phyloP scores from a whole-genome alignment of 1,140 invertebrate genomes.

The Condylostylus longicornis region DNA sequence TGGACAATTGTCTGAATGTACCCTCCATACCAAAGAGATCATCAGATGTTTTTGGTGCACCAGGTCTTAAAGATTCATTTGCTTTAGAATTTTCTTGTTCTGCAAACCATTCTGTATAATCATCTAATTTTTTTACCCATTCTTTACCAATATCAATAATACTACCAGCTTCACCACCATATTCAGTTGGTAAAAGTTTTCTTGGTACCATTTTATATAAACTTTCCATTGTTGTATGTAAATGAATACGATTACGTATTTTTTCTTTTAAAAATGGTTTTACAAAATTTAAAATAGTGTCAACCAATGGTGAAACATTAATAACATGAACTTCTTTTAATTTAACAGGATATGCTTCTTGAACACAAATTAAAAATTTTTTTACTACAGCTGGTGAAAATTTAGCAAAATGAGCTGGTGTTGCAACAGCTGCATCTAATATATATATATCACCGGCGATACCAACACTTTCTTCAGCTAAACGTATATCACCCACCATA shows the following conservation, averaged over 20 bases:
- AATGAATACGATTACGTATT: slow-evolving; percentile 62
- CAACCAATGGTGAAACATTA: slow-evolving; percentile 66
- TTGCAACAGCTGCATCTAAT: slow-evolving; percentile 56
- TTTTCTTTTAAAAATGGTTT: slow-evolving; percentile 76
- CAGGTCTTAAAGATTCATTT: slow-evolving; percentile 57
- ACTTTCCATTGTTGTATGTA: slow-evolving; percentile 55
- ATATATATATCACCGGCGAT: slow-evolving; percentile 71
- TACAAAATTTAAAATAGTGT: slow-evolving; percentile 66
- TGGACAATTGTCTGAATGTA: slow-evolving; percentile 59
- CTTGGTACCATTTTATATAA: slow-evolving; percentile 61
- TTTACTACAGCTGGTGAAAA: slow-evolving; percentile 58
- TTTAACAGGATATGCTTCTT: slow-evolving; percentile 73
- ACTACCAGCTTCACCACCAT: slow-evolving; percentile 56
- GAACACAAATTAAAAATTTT: slow-evolving; percentile 67
- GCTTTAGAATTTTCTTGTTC: slow-evolving; percentile 54
- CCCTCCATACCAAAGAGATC: slow-evolving; percentile 70
- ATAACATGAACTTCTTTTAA: slow-evolving; percentile 71
- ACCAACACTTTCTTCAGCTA: slow-evolving; percentile 55
- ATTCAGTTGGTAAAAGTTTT: slow-evolving; percentile 62
- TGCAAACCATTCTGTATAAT: slow-evolving; percentile 59
- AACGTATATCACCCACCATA: slow-evolving; percentile 67
- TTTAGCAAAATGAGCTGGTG: slow-evolving; percentile 56
- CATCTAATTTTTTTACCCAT: slow-evolving; percentile 56
- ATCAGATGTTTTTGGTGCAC: slow-evolving; percentile 59
- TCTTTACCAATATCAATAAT: slow-evolving; percentile 53